Evolutionary conservation across 2,888 invertebrate genomes (phyloP).

Genomic region (Nomada hirtipes): DNA sequence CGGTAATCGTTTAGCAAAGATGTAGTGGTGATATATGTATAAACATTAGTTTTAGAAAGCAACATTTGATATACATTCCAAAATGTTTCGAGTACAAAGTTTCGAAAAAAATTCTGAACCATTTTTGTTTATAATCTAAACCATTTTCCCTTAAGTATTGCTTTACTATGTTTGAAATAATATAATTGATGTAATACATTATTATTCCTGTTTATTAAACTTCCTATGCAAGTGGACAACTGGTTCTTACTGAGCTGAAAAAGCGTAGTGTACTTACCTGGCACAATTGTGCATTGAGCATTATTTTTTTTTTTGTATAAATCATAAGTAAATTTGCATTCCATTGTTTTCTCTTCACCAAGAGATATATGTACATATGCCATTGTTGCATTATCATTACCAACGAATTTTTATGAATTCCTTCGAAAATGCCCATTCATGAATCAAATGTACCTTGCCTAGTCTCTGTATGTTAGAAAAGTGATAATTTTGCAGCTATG

Average conservation of each 20-base stretch:
- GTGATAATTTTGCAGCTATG: slow-evolving; percentile 44
- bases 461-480: slow-evolving; percentile 35
- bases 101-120: slow-evolving; percentile 17
- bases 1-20: slow-evolving; percentile 23
- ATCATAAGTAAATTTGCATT: slow-evolving; percentile 45
- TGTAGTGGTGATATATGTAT: slow-evolving; percentile 24
- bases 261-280: slow-evolving; percentile 67
- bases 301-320: slow-evolving; percentile 33
- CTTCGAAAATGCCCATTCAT: slow-evolving; percentile 53
- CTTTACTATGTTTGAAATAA: slow-evolving; percentile 25
- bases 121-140: slow-evolving; percentile 19
- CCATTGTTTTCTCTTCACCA: slow-evolving; percentile 29
- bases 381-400: slow-evolving; percentile 26
- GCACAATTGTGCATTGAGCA: slow-evolving; percentile 61
- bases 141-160: slow-evolving; percentile 17
- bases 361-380: slow-evolving; percentile 39
- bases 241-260: slow-evolving; percentile 34
- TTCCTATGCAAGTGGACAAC: slow-evolving; percentile 40
- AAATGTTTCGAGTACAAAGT: slow-evolving; percentile 10
- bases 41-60: slow-evolving; percentile 23
- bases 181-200: slow-evolving; percentile 29
- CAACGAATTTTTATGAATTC: slow-evolving; percentile 38
- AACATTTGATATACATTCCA: slow-evolving; percentile 31
- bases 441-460: slow-evolving; percentile 45
- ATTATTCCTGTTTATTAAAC: slow-evolving; percentile 37